These are phyloP conservation scores for Notiomystis cincta DNA, from an alignment of 2,113 vertebrate genomes.

Conservation along the genomic window DNA sequence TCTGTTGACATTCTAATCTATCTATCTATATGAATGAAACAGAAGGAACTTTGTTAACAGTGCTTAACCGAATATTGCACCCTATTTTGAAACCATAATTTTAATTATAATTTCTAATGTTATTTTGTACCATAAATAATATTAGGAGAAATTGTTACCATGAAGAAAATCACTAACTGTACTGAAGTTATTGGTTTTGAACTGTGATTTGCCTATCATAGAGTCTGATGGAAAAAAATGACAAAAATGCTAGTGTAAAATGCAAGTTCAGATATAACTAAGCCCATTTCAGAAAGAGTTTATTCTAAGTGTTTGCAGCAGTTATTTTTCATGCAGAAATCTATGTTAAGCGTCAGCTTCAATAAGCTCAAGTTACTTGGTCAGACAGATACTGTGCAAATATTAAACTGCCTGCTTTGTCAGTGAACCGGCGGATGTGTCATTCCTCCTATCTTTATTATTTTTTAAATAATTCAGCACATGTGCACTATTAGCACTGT, in stretches of 20 bases:
- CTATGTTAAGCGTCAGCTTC: neutral
- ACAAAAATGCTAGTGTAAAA: neutral
- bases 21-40: neutral
- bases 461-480: conserved; percentile 60
- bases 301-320: neutral
- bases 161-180: neutral
- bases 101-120: neutral
- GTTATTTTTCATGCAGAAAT: neutral
- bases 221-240: neutral
- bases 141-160: neutral
- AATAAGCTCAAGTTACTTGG: neutral
- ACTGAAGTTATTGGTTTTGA: neutral
- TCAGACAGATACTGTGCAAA: neutral
- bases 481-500: neutral
- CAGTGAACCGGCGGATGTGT: neutral
- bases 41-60: neutral
- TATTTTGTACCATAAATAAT: neutral
- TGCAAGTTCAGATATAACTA: neutral
- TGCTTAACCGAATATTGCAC: neutral
- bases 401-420: neutral
- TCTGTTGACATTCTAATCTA: neutral
- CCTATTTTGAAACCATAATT: neutral
- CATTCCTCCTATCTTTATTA: conserved; percentile 29
- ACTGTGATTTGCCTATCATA: neutral
- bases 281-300: neutral